phyloP scores from a whole-genome alignment of 2,888 invertebrate genomes.

The Pyrrhopygopsis socrates region DNA sequence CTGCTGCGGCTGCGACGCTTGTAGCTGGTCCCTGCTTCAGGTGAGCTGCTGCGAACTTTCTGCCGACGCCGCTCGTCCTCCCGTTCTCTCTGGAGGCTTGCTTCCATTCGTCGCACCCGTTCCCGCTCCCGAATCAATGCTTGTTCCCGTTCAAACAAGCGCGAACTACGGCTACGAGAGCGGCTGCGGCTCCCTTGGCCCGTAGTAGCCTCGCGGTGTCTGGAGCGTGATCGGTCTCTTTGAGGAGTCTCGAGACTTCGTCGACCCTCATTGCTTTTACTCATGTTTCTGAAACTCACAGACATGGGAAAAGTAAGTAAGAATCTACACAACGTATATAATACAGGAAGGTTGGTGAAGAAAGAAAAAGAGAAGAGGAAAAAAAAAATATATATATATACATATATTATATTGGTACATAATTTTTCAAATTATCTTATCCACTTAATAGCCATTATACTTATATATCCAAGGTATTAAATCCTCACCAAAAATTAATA shows the following conservation, averaged over 20 bases:
- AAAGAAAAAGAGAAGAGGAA: too few relatives aligned
- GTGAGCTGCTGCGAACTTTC: background rate
- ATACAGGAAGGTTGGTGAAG: too few relatives aligned
- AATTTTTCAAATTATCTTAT: too few relatives aligned
- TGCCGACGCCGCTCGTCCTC: background rate
- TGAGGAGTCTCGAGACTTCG: background rate
- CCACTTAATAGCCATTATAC: too few relatives aligned
- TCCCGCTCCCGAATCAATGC: background rate
- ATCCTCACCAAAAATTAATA: too few relatives aligned
- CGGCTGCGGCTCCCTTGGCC: background rate
- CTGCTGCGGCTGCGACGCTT: background rate
- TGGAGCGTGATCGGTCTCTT: background rate
- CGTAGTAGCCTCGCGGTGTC: background rate
- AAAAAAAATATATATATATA: too few relatives aligned
- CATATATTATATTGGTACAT: too few relatives aligned
- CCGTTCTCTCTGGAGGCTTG: background rate
- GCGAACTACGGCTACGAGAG: background rate
- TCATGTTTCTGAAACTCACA: background rate
- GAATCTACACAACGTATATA: too few relatives aligned
- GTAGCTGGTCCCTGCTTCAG: background rate
- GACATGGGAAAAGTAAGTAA: background rate
- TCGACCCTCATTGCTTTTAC: background rate
- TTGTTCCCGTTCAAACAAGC: background rate
- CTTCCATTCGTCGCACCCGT: background rate
- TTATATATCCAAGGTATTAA: too few relatives aligned